Conservation (phyloP, 2,888 invertebrate genomes). For the Apamea sordens region DNA sequence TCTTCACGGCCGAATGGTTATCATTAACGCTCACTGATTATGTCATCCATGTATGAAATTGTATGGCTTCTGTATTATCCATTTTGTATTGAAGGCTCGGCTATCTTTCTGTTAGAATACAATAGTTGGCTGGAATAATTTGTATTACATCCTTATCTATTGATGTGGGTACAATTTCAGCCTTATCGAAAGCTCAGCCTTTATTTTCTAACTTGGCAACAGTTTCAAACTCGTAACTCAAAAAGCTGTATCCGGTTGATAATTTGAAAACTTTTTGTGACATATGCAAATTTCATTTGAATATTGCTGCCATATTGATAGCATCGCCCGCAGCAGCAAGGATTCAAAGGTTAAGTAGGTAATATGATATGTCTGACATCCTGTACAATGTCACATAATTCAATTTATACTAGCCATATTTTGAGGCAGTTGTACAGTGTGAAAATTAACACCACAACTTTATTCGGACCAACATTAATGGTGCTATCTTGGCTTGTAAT, state of each 20-base stretch:
- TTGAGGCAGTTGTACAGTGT: background rate
- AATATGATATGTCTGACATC: constrained; percentile 9
- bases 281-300: background rate
- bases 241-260: background rate
- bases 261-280: background rate
- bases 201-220: background rate
- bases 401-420: constrained; percentile 9
- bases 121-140: constrained; percentile 10
- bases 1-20: constrained; percentile 53
- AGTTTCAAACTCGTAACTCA: background rate
- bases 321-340: background rate
- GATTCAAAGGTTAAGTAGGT: constrained; percentile 20
- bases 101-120: constrained; percentile 20
- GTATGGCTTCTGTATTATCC: constrained; percentile 39
- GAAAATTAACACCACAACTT: background rate
- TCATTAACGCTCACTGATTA: constrained; percentile 45
- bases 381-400: constrained; percentile 5
- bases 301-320: constrained; percentile 1
- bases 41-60: constrained; percentile 46
- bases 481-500: background rate
- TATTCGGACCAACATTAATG: background rate
- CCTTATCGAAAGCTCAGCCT: background rate
- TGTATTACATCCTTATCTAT: background rate
- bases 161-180: background rate
- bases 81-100: constrained; percentile 6